These are phyloP conservation scores for Nemurella pictetii DNA, from an alignment of 2,888 invertebrate species.

Conservation along the genomic window DNA sequence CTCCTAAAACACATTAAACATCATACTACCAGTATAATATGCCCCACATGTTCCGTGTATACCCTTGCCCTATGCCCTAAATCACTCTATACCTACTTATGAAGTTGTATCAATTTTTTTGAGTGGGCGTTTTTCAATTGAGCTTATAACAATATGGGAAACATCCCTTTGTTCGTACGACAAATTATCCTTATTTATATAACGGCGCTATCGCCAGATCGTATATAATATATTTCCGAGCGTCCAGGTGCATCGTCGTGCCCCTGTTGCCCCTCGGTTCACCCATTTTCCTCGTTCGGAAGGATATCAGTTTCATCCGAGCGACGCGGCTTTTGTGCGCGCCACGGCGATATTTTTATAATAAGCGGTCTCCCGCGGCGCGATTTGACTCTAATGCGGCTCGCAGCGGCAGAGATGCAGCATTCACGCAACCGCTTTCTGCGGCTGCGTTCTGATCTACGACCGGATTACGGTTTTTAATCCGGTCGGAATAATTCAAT, in stretches of 20 bases:
- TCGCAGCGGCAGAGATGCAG: neutral
- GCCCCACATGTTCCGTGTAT: neutral
- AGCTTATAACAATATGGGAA: conserved; percentile 6
- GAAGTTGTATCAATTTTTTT: conserved; percentile 23
- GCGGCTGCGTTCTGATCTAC: conserved; percentile 12
- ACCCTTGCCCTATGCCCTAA: neutral
- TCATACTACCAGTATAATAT: neutral
- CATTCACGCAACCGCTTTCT: conserved; percentile 18
- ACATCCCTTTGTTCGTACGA: conserved; percentile 15
- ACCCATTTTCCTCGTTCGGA: neutral
- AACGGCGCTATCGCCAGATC: conserved; percentile 12
- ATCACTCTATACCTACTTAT: conserved; percentile 10
- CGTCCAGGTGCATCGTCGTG: conserved; percentile 19
- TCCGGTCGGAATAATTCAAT: neutral
- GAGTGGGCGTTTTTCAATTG: conserved; percentile 24
- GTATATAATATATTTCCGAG: conserved; percentile 2
- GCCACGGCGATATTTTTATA: neutral
- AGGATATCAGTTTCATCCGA: conserved; percentile 26
- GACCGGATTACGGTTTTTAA: conserved; percentile 7
- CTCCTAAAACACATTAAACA: neutral
- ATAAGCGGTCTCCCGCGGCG: conserved; percentile 20
- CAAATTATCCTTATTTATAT: conserved; percentile 27
- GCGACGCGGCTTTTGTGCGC: conserved; percentile 14
- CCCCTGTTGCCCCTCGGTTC: neutral
- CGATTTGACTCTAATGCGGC: conserved; percentile 23